phyloP scores from a whole-genome alignment of 2,888 invertebrate genomes.

The Pemphredon lugubris region DNA sequence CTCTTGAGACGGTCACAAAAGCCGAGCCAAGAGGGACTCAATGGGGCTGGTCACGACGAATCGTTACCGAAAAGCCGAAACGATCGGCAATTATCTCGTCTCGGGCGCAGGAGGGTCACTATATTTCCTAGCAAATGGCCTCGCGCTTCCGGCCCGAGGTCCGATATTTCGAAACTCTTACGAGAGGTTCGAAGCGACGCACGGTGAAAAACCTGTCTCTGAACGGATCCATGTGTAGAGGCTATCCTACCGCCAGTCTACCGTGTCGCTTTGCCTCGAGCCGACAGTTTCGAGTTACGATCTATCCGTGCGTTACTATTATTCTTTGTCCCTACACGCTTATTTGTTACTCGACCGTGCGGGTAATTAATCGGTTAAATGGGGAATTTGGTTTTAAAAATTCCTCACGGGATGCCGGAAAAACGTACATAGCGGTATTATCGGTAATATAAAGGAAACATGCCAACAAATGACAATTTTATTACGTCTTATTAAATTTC shows the following conservation, averaged over 20 bases:
- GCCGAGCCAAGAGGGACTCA: not conserved
- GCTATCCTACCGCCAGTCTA: not conserved
- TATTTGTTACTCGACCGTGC: too few relatives aligned
- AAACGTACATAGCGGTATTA: too few relatives aligned
- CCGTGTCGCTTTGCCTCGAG: not conserved
- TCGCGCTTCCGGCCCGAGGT: slow-evolving; percentile 59
- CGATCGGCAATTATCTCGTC: slow-evolving; percentile 57
- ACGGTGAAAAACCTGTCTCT: slow-evolving; percentile 36
- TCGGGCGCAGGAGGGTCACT: slow-evolving; percentile 57
- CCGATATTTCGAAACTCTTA: slow-evolving; percentile 46
- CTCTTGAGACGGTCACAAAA: too few relatives aligned
- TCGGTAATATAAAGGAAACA: too few relatives aligned
- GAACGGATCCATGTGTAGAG: too few relatives aligned
- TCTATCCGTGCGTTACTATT: not conserved
- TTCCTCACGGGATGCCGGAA: too few relatives aligned
- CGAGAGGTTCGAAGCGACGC: slow-evolving; percentile 34
- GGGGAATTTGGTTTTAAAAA: too few relatives aligned
- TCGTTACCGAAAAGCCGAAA: slow-evolving; percentile 40
- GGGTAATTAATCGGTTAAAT: too few relatives aligned
- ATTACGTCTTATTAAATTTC: too few relatives aligned
- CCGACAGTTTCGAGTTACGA: not conserved
- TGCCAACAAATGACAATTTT: too few relatives aligned
- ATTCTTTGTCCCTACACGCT: too few relatives aligned
- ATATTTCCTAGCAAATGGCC: slow-evolving; percentile 69
- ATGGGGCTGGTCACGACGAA: slow-evolving; percentile 1